phyloP scores from a whole-genome alignment of 2,888 invertebrate species.

The Ormia ochracea region DNA sequence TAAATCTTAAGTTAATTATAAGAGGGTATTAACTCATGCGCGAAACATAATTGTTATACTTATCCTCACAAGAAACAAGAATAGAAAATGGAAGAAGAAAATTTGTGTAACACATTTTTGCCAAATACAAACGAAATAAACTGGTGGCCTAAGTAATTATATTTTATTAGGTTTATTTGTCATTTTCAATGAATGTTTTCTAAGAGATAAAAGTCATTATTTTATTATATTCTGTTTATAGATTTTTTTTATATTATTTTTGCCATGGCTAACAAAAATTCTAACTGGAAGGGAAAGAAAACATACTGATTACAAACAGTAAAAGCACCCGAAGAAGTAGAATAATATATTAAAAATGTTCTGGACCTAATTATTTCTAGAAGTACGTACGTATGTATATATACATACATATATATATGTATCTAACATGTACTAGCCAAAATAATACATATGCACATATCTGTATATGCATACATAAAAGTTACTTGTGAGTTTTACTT shows the following conservation, averaged over 20 bases:
- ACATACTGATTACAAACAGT: conserved; percentile 62
- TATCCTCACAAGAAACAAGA: conserved; percentile 1
- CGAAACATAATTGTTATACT: conserved; percentile 58
- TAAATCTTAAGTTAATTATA: conserved; percentile 76
- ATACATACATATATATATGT: not conserved
- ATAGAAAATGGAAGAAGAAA: not conserved
- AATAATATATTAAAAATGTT: conserved; percentile 10
- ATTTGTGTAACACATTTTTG: not conserved
- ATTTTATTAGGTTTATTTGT: conserved; percentile 74
- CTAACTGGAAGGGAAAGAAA: conserved; percentile 12
- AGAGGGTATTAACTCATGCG: conserved; percentile 71
- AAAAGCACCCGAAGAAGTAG: conserved; percentile 10
- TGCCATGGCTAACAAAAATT: conserved; percentile 25
- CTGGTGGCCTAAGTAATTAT: conserved; percentile 71
- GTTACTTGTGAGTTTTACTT: too few relatives aligned
- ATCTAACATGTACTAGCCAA: not conserved
- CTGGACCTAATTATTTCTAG: not conserved
- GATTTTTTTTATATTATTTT: conserved; percentile 38
- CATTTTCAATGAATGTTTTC: conserved; percentile 70
- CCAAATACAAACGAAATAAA: conserved; percentile 18
- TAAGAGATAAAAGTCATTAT: conserved; percentile 70
- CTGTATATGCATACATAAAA: not conserved
- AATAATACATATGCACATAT: not conserved
- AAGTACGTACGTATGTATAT: not conserved
- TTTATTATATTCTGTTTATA: conserved; percentile 59